phyloP scores from a whole-genome alignment of 2,888 invertebrate genomes.

The Polymixis flavicincta region DNA sequence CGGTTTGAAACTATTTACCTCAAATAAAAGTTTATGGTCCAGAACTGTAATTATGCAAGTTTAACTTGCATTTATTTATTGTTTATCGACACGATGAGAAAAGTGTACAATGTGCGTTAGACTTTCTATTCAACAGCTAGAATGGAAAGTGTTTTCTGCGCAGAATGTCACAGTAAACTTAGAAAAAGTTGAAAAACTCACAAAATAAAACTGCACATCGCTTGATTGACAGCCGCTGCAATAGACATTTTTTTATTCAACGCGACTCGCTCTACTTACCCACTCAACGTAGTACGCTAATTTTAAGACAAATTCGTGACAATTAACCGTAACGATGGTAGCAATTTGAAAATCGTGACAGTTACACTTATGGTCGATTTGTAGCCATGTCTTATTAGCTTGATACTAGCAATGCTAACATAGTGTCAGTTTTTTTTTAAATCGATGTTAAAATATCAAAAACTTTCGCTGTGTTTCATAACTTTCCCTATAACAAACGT shows the following conservation, averaged over 20 bases:
- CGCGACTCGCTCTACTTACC: slow-evolving; percentile 78
- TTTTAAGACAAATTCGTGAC: slow-evolving; percentile 74
- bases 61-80: slow-evolving; percentile 39
- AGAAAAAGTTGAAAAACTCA: slow-evolving; percentile 73
- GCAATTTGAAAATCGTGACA: slow-evolving; percentile 61
- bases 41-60: slow-evolving; percentile 27
- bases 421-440: slow-evolving; percentile 23
- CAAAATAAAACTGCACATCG: slow-evolving; percentile 72
- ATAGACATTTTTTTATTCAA: slow-evolving; percentile 71
- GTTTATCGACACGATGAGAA: slow-evolving; percentile 32
- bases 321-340: slow-evolving; percentile 72
- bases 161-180: slow-evolving; percentile 72
- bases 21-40: slow-evolving; percentile 28
- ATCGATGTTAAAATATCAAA: slow-evolving; percentile 37
- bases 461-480: slow-evolving; percentile 65
- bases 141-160: slow-evolving; percentile 78
- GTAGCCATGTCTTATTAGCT: slow-evolving; percentile 28
- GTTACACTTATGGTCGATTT: slow-evolving; percentile 51
- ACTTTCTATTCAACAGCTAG: slow-evolving; percentile 71
- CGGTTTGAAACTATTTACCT: slow-evolving; percentile 18
- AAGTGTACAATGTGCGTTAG: slow-evolving; percentile 40
- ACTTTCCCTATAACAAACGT: slow-evolving; percentile 63
- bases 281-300: slow-evolving; percentile 73
- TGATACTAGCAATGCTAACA: neutral
- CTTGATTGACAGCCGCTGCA: slow-evolving; percentile 75